Conservation (phyloP, 1,140 invertebrate genomes). For the Drosophila navojoa region DNA sequence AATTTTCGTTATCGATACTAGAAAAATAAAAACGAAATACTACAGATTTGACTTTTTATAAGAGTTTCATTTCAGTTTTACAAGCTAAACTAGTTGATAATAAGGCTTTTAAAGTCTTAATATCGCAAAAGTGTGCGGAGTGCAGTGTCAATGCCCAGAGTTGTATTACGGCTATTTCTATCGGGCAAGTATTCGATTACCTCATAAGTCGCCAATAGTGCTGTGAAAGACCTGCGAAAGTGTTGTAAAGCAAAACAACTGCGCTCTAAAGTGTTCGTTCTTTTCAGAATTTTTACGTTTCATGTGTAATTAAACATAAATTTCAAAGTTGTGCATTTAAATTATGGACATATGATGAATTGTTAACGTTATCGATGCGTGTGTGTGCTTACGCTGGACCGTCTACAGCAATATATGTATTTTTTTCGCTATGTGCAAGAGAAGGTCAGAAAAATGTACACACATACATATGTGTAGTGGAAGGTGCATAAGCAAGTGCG, state of each 20-base stretch:
- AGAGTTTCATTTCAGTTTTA: too few relatives aligned
- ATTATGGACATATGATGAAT: conserved; percentile 17
- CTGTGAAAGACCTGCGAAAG: conserved; percentile 34
- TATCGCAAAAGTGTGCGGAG: not conserved
- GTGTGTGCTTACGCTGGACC: conserved; percentile 11
- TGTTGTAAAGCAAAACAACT: conserved; percentile 54
- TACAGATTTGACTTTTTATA: too few relatives aligned
- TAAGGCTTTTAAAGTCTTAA: not conserved
- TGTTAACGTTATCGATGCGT: conserved; percentile 5
- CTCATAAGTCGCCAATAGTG: conserved; percentile 20
- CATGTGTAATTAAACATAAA: conserved; percentile 38
- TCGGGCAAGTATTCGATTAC: conserved; percentile 28
- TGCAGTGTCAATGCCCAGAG: not conserved
- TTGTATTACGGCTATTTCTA: conserved; percentile 2
- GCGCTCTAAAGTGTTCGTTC: conserved; percentile 48
- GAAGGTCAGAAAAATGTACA: conserved; percentile 76
- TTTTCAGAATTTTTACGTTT: conserved; percentile 53
- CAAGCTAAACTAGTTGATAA: too few relatives aligned
- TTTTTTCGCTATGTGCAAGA: conserved; percentile 55
- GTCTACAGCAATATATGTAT: conserved; percentile 24
- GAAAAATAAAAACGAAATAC: not conserved
- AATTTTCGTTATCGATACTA: not conserved
- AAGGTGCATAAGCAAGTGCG: conserved; percentile 38
- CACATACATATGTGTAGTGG: conserved; percentile 39
- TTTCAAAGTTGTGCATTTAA: conserved; percentile 31